Percentiles rank a stretch among this genome's conserved stretches.
phyloP scores from a whole-genome alignment of 2,113 vertebrate species.

The Pyrgilauda ruficollis region DNA sequence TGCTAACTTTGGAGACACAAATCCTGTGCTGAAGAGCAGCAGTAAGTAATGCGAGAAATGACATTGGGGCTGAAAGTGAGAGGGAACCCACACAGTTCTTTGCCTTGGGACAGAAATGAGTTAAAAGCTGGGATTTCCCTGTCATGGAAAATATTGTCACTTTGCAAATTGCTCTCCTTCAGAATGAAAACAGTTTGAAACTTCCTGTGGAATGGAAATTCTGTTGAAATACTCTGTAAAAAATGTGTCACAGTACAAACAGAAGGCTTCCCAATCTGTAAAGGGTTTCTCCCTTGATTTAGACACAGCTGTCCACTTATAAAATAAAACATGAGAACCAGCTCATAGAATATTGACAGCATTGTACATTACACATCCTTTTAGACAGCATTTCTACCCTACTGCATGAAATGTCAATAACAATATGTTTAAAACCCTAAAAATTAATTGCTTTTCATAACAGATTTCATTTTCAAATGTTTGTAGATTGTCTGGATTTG shows the following conservation, averaged over 20 bases:
- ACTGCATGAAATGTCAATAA: not conserved
- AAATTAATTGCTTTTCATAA: not conserved
- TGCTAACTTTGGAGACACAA: not conserved
- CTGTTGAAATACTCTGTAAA: constrained; percentile 32
- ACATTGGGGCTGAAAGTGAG: not conserved
- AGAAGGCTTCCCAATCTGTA: not conserved
- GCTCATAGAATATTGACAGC: not conserved
- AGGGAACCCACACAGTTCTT: not conserved
- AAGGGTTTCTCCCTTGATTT: not conserved
- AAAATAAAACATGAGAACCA: not conserved
- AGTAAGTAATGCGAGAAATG: not conserved
- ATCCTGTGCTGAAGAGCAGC: not conserved
- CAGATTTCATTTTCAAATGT: not conserved
- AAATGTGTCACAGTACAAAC: constrained; percentile 29
- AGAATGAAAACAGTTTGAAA: constrained; percentile 14
- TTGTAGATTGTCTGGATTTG: not conserved
- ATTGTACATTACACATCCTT: not conserved
- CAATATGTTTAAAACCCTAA: not conserved
- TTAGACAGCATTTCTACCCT: not conserved
- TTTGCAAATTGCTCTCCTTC: constrained; percentile 2
- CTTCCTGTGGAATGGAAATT: constrained; percentile 40
- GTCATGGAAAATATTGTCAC: constrained; percentile 28
- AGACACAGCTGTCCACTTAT: not conserved
- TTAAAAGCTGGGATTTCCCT: constrained; percentile 28
- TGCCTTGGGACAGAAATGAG: not conserved